Percentiles rank a stretch among this genome's conserved stretches.
Evolutionary conservation across 1,140 invertebrate genomes (phyloP).

Genomic region (Nebria ingens): DNA sequence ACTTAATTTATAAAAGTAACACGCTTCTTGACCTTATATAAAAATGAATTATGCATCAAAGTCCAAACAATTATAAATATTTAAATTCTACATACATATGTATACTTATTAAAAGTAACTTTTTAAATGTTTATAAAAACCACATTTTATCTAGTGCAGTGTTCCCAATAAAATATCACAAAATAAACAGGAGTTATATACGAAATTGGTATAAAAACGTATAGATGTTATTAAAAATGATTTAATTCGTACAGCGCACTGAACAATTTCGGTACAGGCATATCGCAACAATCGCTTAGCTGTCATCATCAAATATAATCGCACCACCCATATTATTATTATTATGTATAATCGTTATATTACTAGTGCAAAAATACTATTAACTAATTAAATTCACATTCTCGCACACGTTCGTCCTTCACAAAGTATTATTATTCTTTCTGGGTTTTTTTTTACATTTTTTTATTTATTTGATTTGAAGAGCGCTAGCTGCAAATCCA

Average conservation of each 20-base stretch:
- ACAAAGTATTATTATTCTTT: background rate
- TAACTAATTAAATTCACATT: constrained; percentile 21
- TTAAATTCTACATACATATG: too few species aligned
- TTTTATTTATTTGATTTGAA: background rate
- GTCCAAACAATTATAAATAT: too few species aligned
- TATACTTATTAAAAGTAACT: too few species aligned
- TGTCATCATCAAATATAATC: background rate
- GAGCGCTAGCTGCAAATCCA: background rate
- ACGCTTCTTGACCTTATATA: too few species aligned
- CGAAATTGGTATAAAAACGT: too few species aligned
- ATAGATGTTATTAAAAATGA: constrained; percentile 9
- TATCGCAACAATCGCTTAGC: background rate
- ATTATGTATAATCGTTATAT: background rate
- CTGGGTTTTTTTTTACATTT: background rate
- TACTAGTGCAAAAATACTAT: constrained; percentile 35
- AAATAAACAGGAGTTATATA: too few species aligned
- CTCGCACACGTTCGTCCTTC: constrained; percentile 15
- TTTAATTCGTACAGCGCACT: background rate
- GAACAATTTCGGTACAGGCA: background rate
- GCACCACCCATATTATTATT: background rate
- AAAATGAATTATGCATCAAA: too few species aligned
- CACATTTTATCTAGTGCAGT: too few species aligned
- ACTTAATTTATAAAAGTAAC: too few species aligned
- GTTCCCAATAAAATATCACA: too few species aligned
- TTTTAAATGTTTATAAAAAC: too few species aligned